These are phyloP conservation scores for Octopus bimaculoides DNA, from an alignment of 1,140 invertebrate species.

Conservation along the genomic window DNA sequence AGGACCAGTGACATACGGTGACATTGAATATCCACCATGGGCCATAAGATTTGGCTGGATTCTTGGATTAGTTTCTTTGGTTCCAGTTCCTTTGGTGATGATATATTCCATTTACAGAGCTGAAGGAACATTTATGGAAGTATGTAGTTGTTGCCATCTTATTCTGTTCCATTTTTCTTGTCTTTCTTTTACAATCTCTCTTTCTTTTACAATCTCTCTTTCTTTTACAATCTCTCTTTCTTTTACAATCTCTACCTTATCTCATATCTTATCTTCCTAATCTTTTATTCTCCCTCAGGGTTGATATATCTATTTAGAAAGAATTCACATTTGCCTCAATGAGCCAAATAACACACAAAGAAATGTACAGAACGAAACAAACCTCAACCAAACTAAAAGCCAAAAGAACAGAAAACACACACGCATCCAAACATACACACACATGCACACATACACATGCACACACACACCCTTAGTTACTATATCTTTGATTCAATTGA, in stretches of 20 bases:
- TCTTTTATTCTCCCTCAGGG: no score
- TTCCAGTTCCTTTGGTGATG: conserved; percentile 33
- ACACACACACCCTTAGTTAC: no score
- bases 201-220: background rate
- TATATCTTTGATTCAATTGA: no score
- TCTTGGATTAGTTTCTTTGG: conserved; percentile 29
- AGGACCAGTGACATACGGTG: conserved; percentile 43
- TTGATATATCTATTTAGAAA: no score
- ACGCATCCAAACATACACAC: no score
- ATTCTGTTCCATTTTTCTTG: background rate
- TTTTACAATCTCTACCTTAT: background rate
- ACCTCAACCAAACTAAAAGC: no score
- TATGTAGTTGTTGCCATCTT: conserved; percentile 17
- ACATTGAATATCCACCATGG: conserved; percentile 52
- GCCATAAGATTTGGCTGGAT: conserved; percentile 51
- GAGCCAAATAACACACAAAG: no score
- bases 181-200: background rate
- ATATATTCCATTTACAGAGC: conserved; percentile 24
- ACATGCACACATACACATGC: no score
- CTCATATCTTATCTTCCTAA: background rate
- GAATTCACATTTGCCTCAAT: no score
- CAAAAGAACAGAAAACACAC: no score
- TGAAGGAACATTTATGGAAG: conserved; percentile 30
- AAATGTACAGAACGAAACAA: no score
- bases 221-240: background rate